These are phyloP conservation scores for Chiridota heheva DNA, from an alignment of 35 echinoderm and acorn worm genomes.

Conservation along the genomic window DNA sequence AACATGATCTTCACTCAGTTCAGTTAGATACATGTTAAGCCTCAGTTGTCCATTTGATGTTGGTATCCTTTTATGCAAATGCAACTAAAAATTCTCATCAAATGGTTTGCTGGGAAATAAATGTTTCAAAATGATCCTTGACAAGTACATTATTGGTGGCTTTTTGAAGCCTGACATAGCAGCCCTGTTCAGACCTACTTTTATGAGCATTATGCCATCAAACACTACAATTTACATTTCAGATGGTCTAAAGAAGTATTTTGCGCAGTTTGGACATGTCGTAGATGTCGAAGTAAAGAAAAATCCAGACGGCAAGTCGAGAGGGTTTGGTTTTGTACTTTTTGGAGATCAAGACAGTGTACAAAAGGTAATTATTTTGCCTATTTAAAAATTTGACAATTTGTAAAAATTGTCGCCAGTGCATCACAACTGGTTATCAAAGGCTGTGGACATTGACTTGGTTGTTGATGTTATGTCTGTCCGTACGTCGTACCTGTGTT, in stretches of 20 bases:
- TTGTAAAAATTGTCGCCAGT: too few species aligned
- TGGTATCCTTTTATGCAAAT: not conserved
- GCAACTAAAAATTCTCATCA: not conserved
- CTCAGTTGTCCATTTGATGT: too few species aligned
- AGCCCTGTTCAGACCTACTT: not conserved
- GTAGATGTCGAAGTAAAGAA: constrained; percentile 37
- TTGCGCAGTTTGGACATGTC: constrained; percentile 21
- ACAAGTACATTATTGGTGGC: not conserved
- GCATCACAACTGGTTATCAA: too few species aligned
- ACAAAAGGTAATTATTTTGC: too few species aligned
- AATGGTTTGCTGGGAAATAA: not conserved
- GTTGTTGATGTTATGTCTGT: too few species aligned
- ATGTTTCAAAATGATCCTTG: not conserved
- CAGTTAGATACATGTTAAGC: too few species aligned
- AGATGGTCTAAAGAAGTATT: constrained; percentile 34
- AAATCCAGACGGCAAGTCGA: constrained; percentile 3
- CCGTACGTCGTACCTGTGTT: too few species aligned
- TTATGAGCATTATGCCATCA: not conserved
- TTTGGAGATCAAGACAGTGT: constrained; percentile 28
- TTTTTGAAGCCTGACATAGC: not conserved
- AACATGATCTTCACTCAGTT: too few species aligned
- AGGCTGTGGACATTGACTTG: too few species aligned
- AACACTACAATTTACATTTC: not conserved
- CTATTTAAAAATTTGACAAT: too few species aligned
- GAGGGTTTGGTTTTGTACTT: constrained; percentile 45